These are phyloP conservation scores for Odontomachus brunneus DNA, from an alignment of 1,140 invertebrate genomes.

Conservation along the genomic window DNA sequence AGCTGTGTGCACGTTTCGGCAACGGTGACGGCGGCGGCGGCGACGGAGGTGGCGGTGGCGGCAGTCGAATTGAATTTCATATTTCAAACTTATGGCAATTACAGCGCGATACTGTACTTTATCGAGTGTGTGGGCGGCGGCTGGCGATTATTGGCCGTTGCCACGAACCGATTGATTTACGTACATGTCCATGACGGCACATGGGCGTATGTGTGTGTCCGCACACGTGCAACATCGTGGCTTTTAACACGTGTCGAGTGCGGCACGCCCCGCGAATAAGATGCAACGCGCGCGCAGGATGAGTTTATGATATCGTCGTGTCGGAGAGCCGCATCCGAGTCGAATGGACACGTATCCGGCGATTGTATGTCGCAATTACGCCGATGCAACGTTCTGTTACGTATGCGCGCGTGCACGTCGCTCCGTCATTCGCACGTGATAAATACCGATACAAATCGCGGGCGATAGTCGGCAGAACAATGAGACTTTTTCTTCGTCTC, in stretches of 20 bases:
- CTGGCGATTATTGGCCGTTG: conserved; percentile 45
- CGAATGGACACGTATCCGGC: too few relatives aligned
- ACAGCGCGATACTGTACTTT: conserved; percentile 39
- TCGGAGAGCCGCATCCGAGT: not conserved
- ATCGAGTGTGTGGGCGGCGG: conserved; percentile 54
- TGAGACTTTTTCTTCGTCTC: too few relatives aligned
- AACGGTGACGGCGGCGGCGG: not conserved
- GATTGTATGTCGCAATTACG: not conserved
- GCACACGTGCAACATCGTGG: not conserved
- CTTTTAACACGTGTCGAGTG: conserved; percentile 26
- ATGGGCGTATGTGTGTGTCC: conserved; percentile 20
- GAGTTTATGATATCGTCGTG: conserved; percentile 1
- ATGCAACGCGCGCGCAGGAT: not conserved
- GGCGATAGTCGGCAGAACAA: not conserved
- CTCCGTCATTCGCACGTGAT: too few relatives aligned
- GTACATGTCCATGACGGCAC: conserved; percentile 22
- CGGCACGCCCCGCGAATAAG: not conserved
- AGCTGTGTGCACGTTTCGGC: conserved; percentile 27
- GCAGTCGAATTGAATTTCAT: conserved; percentile 52
- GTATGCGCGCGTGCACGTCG: too few relatives aligned
- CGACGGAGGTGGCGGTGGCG: not conserved
- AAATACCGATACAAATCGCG: too few relatives aligned
- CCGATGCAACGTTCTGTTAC: too few relatives aligned
- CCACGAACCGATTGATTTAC: conserved; percentile 30
- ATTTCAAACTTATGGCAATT: conserved; percentile 58